phyloP scores from a whole-genome alignment of 1,140 invertebrate genomes.

The Brachionus sp. region DNA sequence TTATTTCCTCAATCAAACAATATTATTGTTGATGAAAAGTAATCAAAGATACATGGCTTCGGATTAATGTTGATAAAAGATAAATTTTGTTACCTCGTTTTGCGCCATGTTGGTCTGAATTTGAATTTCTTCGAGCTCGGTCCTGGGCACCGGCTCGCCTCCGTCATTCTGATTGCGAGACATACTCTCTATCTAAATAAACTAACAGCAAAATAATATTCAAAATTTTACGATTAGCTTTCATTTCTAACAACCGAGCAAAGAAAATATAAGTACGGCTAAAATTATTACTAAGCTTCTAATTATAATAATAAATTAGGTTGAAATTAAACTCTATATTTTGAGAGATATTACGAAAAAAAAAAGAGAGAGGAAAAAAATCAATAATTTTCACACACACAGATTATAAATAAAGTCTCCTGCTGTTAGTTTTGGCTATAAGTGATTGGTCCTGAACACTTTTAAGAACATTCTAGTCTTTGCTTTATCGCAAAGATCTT shows the following conservation, averaged over 20 bases:
- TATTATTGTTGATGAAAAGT: neutral
- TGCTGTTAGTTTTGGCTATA: too few species aligned
- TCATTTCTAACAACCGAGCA: neutral
- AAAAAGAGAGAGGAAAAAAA: neutral
- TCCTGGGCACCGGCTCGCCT: slow-evolving; percentile 51
- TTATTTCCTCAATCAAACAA: neutral
- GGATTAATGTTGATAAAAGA: neutral
- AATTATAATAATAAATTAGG: slow-evolving; percentile 1
- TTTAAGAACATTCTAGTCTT: too few species aligned
- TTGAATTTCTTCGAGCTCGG: slow-evolving; percentile 84
- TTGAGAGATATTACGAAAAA: neutral
- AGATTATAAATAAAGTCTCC: neutral
- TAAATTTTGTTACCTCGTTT: slow-evolving; percentile 65
- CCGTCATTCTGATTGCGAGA: neutral
- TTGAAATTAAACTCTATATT: neutral
- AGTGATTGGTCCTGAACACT: too few species aligned
- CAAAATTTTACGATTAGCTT: neutral
- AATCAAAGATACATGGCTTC: neutral
- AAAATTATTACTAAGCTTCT: neutral
- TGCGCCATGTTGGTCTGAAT: slow-evolving; percentile 77
- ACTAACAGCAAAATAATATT: neutral
- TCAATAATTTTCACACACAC: neutral
- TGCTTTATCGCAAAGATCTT: too few species aligned
- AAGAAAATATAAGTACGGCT: neutral
- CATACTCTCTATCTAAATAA: neutral